Evolutionary conservation across 2,113 vertebrate genomes (phyloP), one percentile per base, ranked within the genome.

Genomic region (Catagonus wagneri): DNA sequence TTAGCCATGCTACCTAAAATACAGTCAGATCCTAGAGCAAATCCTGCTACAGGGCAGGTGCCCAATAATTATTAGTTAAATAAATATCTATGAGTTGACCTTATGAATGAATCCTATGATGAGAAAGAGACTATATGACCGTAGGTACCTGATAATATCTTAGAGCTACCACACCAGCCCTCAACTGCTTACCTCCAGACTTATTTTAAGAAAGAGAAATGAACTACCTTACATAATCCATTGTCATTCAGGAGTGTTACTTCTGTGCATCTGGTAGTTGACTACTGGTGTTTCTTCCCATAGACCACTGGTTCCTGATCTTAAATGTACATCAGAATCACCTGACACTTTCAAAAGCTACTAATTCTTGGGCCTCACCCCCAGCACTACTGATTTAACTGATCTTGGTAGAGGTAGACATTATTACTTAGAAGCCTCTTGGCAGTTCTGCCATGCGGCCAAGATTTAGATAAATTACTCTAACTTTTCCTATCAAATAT

Each of bases 201-300:
- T 87, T 80, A 17, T 74, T 86, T 94, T 76, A 91, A 88, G 5
- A 60, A 19, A 65, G 32, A 88, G 10, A 71, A 94, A 71, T 71
- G 56, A 83, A 89, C 4, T 50, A 94, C 74, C 11, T 60, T 83
- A 92, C 36, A 94, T 84, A 74, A 91, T 36, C 22, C 27, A 85
- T 29, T 83, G 10, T 61, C 65, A 63, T 39, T 44, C 6, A 71
- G 7, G 20, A 69, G 14, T 75, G 92, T 86, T 20, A n/a, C 29
- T n/a, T 54, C 74, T 54, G 83, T 9, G 19, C 8, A 93, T 39
- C 58, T 63, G 12, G 25, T 27, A 89, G 16, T 44, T 63, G 39
- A 66, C 12, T 68, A 86, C 9, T 50, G 4, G 72, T 89, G n/a
- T 7, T 13, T 83, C 54, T 65, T 94, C 5, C 10, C 32, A 36